Evolutionary conservation across 2,113 vertebrate genomes (phyloP).

Genomic region (Triplophysa tibetana): DNA sequence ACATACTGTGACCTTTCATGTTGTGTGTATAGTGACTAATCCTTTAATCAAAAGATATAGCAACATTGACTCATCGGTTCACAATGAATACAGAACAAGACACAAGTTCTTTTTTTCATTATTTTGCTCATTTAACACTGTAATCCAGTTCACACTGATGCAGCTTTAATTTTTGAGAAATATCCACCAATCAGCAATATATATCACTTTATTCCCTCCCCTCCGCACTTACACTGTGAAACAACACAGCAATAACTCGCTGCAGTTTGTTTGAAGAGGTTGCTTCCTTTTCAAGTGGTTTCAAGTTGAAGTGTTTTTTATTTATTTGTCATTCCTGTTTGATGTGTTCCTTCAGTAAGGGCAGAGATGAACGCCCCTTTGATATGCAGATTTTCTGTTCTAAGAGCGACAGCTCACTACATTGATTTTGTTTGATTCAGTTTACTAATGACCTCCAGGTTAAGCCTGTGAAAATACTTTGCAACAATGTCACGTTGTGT

Average conservation of each 20-base stretch:
- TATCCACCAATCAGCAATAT: slow-evolving; percentile 9
- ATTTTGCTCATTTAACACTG: background rate
- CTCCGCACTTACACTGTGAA: background rate
- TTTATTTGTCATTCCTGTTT: slow-evolving; percentile 27
- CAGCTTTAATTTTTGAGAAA: background rate
- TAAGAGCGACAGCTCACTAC: background rate
- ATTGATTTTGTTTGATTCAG: background rate
- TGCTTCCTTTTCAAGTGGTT: slow-evolving; percentile 27
- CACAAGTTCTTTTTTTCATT: background rate
- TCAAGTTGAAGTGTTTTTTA: slow-evolving; percentile 32
- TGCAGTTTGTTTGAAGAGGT: slow-evolving; percentile 4
- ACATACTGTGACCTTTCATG: background rate
- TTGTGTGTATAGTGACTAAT: background rate
- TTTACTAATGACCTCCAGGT: slow-evolving; percentile 25
- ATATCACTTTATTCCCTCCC: background rate
- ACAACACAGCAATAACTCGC: background rate
- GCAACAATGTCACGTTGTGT: slow-evolving; percentile 19
- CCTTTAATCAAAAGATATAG: too few relatives aligned
- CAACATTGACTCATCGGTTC: background rate
- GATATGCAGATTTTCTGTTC: slow-evolving; percentile 46
- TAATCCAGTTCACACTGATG: background rate
- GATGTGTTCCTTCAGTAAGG: slow-evolving; percentile 15
- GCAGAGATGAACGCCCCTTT: slow-evolving; percentile 37
- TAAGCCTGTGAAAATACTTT: background rate
- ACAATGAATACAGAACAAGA: too few relatives aligned